Evolutionary conservation across 2,113 vertebrate species (phyloP), one percentile per base, ranked within the genome.

Genomic region (Cephalopterus ornatus): DNA sequence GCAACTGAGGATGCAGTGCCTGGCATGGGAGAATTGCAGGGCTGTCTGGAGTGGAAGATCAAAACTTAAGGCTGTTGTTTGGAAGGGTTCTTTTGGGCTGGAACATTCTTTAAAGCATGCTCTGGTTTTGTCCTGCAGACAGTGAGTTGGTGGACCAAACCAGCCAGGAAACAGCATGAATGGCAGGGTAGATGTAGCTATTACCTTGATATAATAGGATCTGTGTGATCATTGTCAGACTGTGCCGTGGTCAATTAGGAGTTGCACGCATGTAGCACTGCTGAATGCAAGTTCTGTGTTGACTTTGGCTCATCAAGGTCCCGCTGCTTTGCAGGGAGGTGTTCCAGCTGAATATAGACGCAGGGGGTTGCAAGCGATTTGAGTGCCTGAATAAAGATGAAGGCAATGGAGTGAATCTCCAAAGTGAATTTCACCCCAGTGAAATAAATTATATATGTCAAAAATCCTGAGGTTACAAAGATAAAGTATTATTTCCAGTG

Each of bases 31-130:
- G 35, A 37, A 73, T 5, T 41, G 12, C 10, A 2, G 47, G 49
- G 26, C 44, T 73, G 12, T 56, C 55, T 24, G 4, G 24, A 56
- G 30, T 12, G 8, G 33, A 73, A 24, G 87, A 52, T 39, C 37
- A 33, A 61, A 70, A 49, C 8, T 35, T 59, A 5, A 56, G 0
- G 1, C 20, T 55, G 20, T 17, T 16, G 5, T 68, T 70, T 35
- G 59, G 41, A 53, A 66, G 55, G 28, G 23, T 65, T 39, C 9
- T 15, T 46, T 22, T 32, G 53, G 12, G 21, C 33, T 89, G 73
- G 14, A 44, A 3, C 0, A 0, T 32, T 80, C 27, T 28, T 23
- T 47, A 7, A 67, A 35, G 33, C 1, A 6, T 27, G 1, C 21
- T 68, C 24, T 27, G 44, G 11, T 88, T 88, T 92, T 88, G 11